Base-by-base conservation (phyloP, 2,113 vertebrate species). In the Mungos mungo region DNA sequence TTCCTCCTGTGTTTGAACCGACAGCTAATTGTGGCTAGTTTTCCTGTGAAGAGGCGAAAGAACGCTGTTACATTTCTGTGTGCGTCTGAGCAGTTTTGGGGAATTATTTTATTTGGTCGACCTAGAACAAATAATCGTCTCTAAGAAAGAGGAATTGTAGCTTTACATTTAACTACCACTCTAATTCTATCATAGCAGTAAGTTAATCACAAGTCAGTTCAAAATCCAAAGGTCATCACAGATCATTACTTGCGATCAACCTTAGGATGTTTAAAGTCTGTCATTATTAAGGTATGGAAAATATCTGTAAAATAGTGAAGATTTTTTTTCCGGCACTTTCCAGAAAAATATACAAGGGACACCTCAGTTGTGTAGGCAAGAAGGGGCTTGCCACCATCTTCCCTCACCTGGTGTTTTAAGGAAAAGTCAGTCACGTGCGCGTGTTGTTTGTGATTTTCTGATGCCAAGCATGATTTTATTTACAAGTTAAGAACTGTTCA, bases 321-420 rank as follows among this genome's bases (percentile, higher is more conserved):
- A 71, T 94, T 76, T 92, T 27, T 88, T 76, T 92, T 69, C 79
- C 72, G 88, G 76, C 95, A 54, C 74, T 95, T 98, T 90, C 72
- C 0, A n/a, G 66, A 15, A 54, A 68, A 54, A 27, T 92, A 57
- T 23, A 0, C 4, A 57, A 68, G 19, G 35, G n/a, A 63, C 21
- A 69, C 54, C 63, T 94, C n/a, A 86, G 65, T 45, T 66, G 47
- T 94, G 63, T 45, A 83, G 76, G 50, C 68, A 77, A 63, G 41
- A 90, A 76, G 12, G 35, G 14, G 13, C 57, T 91, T 50, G 74
- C 10, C 33, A 21, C 12, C 33, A 68, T 35, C 50, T 41, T 84
- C 85, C 57, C 47, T 93, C n/a, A 3, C 68, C 69, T 72, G 57
- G 3, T 15, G 66, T 90, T 94, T 94, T 38, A 33, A 93, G 68